phyloP scores from a whole-genome alignment of 2,113 vertebrate species.

The Festucalex cinctus region DNA sequence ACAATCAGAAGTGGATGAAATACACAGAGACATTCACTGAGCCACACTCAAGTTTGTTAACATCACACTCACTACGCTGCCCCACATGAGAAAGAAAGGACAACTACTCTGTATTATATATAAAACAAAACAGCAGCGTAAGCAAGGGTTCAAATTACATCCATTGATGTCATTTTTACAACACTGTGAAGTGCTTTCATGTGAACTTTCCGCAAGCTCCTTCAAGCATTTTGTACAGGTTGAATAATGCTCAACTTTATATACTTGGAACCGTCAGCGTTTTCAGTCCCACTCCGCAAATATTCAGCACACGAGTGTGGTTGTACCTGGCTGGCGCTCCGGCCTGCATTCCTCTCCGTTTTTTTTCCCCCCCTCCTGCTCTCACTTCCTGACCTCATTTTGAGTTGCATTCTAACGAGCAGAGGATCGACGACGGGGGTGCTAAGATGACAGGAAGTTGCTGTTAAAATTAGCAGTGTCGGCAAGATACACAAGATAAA shows the following conservation, averaged over 20 bases:
- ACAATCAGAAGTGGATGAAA: constrained; percentile 23
- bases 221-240: neutral
- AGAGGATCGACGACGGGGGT: constrained; percentile 51
- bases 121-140: too few species aligned
- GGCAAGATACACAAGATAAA: neutral
- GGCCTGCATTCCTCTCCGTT: constrained; percentile 53
- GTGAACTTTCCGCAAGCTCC: too few species aligned
- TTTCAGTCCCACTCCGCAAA: constrained; percentile 39
- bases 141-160: neutral
- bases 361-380: constrained; percentile 56
- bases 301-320: constrained; percentile 29
- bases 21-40: constrained; percentile 22
- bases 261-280: neutral
- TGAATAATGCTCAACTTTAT: neutral
- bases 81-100: too few species aligned
- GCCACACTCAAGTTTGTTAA: neutral
- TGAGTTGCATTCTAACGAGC: constrained; percentile 59
- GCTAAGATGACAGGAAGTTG: constrained; percentile 26
- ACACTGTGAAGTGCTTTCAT: neutral
- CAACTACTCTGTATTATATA: too few species aligned
- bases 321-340: constrained; percentile 58
- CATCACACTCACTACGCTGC: neutral
- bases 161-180: neutral
- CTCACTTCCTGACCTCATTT: constrained; percentile 66
- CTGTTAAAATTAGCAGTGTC: constrained; percentile 12